Base-by-base conservation (phyloP, 2,888 invertebrate species). In the Pediacus dermestoides region DNA sequence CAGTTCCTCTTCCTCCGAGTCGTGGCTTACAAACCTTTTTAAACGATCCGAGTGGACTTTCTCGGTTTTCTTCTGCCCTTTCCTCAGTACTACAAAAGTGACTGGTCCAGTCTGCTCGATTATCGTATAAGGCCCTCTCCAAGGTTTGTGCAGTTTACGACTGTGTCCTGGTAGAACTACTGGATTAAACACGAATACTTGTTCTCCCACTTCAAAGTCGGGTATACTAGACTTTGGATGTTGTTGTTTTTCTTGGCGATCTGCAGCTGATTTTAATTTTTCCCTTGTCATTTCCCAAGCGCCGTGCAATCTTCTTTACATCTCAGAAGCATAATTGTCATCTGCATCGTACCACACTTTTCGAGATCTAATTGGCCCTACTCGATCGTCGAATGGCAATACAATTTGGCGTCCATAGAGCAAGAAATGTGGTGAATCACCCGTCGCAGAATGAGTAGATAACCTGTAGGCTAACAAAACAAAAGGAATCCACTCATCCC, bases 401-500 rank as follows among this genome's bases (percentile, higher is more conserved):
- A 37, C 42, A 41, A 50, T 50, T 23, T 53, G 50, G 28, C 52
- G n/a, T 1, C 53, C 53, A 33, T 46, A 43, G 21, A 55, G 14
- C 16, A 55, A 30, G 23, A 53, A 55, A 14, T 37, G 52, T 2
- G 54, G 52, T 0, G 46, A 42, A 10, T 52, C 42, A 8, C 39
- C 38, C 1, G 52, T 54, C 2, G 55, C 30, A 10, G 28, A 30
- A 30, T 57, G 52, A 9, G 37, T 22, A 2, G 22, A 30, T 7
- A 39, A 42, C 21, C 52, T 18, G 31, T 48, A 53, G 1, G 57
- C 50, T 48, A 57, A 52, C 26, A 58, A 16, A 0, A 48, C 52
- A 27, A 44, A 54, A 1, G 57, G 56, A 14, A 63, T 10, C 49
- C 51, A 51, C 10, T 42, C 18, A 28, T 62, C 61, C 59, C 58